Conservation (phyloP, 2,113 vertebrate species). For the Rhabdornis inornatus region DNA sequence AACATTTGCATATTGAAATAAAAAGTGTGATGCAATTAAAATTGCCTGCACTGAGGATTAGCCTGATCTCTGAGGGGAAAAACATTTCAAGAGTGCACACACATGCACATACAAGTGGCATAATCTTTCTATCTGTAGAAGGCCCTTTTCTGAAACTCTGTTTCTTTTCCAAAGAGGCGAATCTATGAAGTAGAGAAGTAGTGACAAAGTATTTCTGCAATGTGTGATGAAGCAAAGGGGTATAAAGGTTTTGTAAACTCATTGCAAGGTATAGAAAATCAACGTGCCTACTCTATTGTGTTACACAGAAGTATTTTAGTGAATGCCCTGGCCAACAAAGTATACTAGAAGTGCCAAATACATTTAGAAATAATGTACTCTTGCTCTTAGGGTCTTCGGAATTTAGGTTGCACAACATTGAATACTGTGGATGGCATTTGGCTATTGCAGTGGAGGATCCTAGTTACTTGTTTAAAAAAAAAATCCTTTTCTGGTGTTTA, state of each 20-base stretch:
- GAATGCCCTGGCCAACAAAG: not conserved
- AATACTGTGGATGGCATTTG: constrained; percentile 3
- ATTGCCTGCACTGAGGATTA: not conserved
- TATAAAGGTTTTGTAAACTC: not conserved
- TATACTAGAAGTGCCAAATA: not conserved
- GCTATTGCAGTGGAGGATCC: not conserved
- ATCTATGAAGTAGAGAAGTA: not conserved
- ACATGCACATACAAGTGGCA: not conserved
- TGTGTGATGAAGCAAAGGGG: not conserved
- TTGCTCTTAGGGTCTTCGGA: constrained; percentile 3
- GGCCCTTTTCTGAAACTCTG: not conserved
- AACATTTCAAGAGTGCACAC: not conserved
- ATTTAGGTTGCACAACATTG: constrained; percentile 6
- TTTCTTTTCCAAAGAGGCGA: not conserved
- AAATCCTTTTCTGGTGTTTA: not conserved
- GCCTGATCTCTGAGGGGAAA: not conserved
- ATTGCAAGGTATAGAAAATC: not conserved
- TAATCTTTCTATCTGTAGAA: not conserved
- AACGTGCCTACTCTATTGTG: not conserved
- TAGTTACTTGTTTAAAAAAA: not conserved
- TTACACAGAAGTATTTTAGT: not conserved
- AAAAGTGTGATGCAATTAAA: not conserved
- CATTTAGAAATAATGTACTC: constrained; percentile 14
- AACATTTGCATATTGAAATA: not conserved
- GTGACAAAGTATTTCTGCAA: not conserved